Base-by-base conservation (phyloP, 2,888 invertebrate genomes). In the Hirtodrosophila histrioides region DNA sequence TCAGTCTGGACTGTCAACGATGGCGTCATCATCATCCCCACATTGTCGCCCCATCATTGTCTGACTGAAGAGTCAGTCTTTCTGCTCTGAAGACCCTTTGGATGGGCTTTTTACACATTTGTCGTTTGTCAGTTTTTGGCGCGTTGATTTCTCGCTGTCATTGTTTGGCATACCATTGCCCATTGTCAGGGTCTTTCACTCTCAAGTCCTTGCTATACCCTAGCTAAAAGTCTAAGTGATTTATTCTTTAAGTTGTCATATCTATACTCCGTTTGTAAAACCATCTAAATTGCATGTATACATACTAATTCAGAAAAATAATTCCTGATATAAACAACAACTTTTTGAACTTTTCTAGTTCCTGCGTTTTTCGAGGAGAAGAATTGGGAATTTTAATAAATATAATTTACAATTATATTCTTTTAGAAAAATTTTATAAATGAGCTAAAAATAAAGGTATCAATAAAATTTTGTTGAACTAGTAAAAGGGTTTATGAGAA, bases 121-220 rank as follows among this genome's bases (percentile, higher is more conserved):
- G 78, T 77, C 79, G 75, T 64, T 72, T 83, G 80, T 84, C 83
- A 80, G 80, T 77, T 80, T 70, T 77, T 69, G 83, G 80, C 83
- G 80, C 84, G 72, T 80, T 83, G 84, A 80, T 78, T 80, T 80
- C 56, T 63, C 75, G 78, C 75, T 75, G 84, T 80, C 83, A 77
- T 83, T 83, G 73, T 83, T 78, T 61, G 67, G 65, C 56, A 75
- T 60, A 23, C 57, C 63, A 68, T 55, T 68, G 58, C 48, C 57
- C 51, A 69, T 46, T 69, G 58, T 69, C 58, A 51, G 48, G 37
- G 51, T 50, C 43, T 55, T 58, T 43, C 0, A 39, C 71, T 35
- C 39, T 17, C 44, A 27, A 46, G 0, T 55, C 27, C n/a, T 29
- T 6, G 41, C 36, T 41, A 55, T 64, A 56, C 64, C 11, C 67